Evolutionary conservation across 2,797 vertebrate genomes (phyloP).

Genomic region (Botia almorhae): DNA sequence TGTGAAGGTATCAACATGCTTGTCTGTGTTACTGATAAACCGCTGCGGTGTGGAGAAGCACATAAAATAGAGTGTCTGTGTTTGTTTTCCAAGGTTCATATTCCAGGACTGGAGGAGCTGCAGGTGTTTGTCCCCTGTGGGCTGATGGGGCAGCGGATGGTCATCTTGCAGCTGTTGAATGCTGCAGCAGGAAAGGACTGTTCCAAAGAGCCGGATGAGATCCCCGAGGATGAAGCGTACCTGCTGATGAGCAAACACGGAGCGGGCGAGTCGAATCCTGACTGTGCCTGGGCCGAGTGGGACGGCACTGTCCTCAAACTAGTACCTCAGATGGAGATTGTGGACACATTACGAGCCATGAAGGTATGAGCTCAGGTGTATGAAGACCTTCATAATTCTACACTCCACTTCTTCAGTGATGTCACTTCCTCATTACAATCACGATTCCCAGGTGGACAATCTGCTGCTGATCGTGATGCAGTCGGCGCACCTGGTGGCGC

Average conservation of each 20-base stretch:
- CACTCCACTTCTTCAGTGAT: not conserved
- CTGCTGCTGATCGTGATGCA: conserved; percentile 94
- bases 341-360: conserved; percentile 91
- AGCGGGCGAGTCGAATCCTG: conserved; percentile 69
- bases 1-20: conserved; percentile 81
- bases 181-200: conserved; percentile 95
- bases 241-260: conserved; percentile 92
- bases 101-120: conserved; percentile 90
- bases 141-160: conserved; percentile 81
- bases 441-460: conserved; percentile 84
- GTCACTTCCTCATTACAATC: not conserved
- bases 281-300: conserved; percentile 85
- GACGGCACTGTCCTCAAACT: conserved; percentile 85
- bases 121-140: conserved; percentile 89
- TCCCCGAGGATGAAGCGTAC: conserved; percentile 84
- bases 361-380: conserved; percentile 74
- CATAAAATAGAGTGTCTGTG: not conserved
- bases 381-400: not conserved
- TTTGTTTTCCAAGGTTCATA: conserved; percentile 82
- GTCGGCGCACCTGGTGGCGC: conserved; percentile 88
- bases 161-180: conserved; percentile 93
- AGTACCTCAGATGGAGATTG: conserved; percentile 91
- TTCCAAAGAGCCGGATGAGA: conserved; percentile 91
- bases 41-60: not conserved
- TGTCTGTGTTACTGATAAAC: not conserved